Base-by-base conservation (phyloP, 2,888 invertebrate genomes). In the Xestia sexstrigata region DNA sequence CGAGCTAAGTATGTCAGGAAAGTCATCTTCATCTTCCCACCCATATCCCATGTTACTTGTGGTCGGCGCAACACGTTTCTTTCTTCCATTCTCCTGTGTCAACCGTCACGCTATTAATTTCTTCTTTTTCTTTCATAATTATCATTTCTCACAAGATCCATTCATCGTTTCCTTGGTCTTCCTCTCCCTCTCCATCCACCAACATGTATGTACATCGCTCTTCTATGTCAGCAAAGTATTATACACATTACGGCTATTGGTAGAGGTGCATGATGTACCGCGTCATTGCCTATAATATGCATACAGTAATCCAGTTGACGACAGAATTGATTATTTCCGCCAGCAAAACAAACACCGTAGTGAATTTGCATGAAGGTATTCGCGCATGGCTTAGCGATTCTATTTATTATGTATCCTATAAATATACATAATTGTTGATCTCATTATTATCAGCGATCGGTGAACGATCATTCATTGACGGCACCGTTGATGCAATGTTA, bases 301-400 rank as follows among this genome's bases (percentile, higher is more conserved):
- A 47, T 0, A 17, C 15, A 47, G 60, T 74, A 26, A 74, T 62
- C 15, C 11, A 62, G 74, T 62, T 26, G 39, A 39, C 74, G 39
- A 49, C 47, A 23, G 6, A 49, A 11, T 39, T 47, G 60, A 74
- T 74, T 26, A 74, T 74, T 30, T 74, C 60, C 74, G 39, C 58
- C 2, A 23, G 60, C 15, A 49, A 47, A 74, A 74, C 26, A 26
- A 39, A 49, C 35, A 11, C 35, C 47, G 23, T 23, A 26, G 47
- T 7, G 20, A 60, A 60, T 49, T 15, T 74, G 23, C 60, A 47
- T 74, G 7, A 74, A 47, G 17, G 4, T 11, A 35, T 47, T 74
- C 8, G 58, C 20, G 20, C 71, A 35, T 58, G 35, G 20, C 9
- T 20, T n/a, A 23, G 20, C n/a, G 11, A 47, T 39, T 70, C 1